Evolutionary conservation across 2,113 vertebrate species (phyloP), one percentile per base, ranked within the genome.

Genomic region (Chionis minor): DNA sequence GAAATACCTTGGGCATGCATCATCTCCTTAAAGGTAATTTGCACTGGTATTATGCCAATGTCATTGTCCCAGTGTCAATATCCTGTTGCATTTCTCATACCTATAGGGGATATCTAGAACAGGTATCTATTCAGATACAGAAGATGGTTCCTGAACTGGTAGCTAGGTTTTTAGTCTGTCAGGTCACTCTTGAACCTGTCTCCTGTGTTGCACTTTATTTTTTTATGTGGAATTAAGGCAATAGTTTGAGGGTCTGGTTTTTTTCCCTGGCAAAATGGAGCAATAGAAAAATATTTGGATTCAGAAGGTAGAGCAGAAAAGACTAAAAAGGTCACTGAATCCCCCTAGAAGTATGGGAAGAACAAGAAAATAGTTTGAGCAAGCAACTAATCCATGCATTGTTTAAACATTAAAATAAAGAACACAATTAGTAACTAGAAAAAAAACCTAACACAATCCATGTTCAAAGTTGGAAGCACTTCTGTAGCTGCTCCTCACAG

Each of bases 11-110:
- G 26, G 49, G 42, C 15, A 44, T 4, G 7, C 8, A n/a, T 27
- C 6, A 22, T 13, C 16, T 59, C 19, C 49, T 67, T 18, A 30
- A 54, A 10, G 26, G 12, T 38, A 79, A 49, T 38, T 42, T 67
- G 21, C 15, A 1, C 8, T 30, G 9, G 8, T 13, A 62, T 6
- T 12, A 15, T 58, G 10, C 18, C 38, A 23, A 10, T 4, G 4
- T 26, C 22, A 6, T 3, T 65, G 28, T 49, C 6, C 19, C 42
- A 23, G 6, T 12, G 16, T 45, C n/a, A 59, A 0, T 2, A 9
- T 30, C n/a, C 42, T 13, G 12, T 6, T n/a, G 11, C 12, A 17
- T 42, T 67, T 59, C 45, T 66, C 23, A 20, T 49, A 13, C 4
- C 16, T 33, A 7, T 6, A 51, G 26, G 6, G 5, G 3, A 6